A percentile compares a stretch with the other conserved stretches of the same genome.
These are phyloP conservation scores for Drosophila cracens DNA, from an alignment of 2,888 invertebrate genomes.

Conservation along the genomic window DNA sequence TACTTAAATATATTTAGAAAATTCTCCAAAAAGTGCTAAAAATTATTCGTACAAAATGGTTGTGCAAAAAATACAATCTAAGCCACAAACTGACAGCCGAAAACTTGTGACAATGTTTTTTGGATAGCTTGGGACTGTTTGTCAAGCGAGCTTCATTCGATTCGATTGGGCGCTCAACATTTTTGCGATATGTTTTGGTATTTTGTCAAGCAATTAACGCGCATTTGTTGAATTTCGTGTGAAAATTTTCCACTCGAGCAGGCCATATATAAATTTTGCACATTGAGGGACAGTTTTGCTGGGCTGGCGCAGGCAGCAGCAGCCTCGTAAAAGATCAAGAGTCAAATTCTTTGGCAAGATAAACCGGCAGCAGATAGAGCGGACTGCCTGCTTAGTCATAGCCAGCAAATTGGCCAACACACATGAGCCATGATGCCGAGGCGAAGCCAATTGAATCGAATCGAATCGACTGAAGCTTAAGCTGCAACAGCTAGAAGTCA, in stretches of 20 bases:
- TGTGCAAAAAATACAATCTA: slow-evolving; percentile 7
- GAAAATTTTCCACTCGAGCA: slow-evolving; percentile 69
- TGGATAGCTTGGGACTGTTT: slow-evolving; percentile 3
- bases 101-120: slow-evolving; percentile 6
- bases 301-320: slow-evolving; percentile 15
- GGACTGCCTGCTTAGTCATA: slow-evolving; percentile 52
- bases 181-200: slow-evolving; percentile 35
- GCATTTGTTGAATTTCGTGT: slow-evolving; percentile 71
- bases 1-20: not conserved
- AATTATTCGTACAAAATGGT: not conserved
- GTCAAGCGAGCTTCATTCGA: slow-evolving; percentile 19
- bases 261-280: not conserved
- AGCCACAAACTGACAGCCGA: not conserved
- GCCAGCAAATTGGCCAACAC: slow-evolving; percentile 65
- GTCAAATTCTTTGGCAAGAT: slow-evolving; percentile 73
- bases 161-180: slow-evolving; percentile 25
- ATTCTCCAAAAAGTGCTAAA: not conserved
- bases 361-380: slow-evolving; percentile 47
- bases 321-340: slow-evolving; percentile 61
- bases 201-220: slow-evolving; percentile 71
- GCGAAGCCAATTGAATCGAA: slow-evolving; percentile 32
- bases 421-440: slow-evolving; percentile 27
- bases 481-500: slow-evolving; percentile 56
- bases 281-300: slow-evolving; percentile 24
- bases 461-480: slow-evolving; percentile 29